Base-by-base conservation (phyloP, 1,140 invertebrate genomes). In the Drosophila triauraria region DNA sequence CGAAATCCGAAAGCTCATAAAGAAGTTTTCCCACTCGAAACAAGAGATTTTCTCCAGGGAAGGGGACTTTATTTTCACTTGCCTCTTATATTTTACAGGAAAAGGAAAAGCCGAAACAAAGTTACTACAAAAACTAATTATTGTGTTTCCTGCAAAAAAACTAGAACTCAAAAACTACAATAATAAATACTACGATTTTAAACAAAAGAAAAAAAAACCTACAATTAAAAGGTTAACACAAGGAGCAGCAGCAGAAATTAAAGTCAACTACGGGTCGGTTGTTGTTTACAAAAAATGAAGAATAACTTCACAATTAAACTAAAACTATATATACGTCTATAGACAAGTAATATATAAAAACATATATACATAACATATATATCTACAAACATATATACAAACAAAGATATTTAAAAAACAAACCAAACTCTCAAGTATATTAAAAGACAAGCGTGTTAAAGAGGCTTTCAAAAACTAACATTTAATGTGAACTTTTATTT, bases 391-490 rank as follows among this genome's bases (percentile, higher is more conserved):
- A 38, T 54, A 54, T 54, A 54, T 23, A 54, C 32, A 54, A 42
- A 5, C 38, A 40, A 40, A 40, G 4, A 40, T 40, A 40, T 40
- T 40, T 40, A 40, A 40, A 38, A 40, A 40, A 4, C 38, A 30
- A 40, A 35, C 10, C 40, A 63, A 48, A 48, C 43, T 50, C 58
- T 61, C 32, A 57, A 75, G 30, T 17, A 48, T 25, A 48, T 4
- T 4, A 46, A 77, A 61, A 78, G 64, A 78, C 59, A 78, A 63
- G 64, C 57, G 50, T 38, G 51, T 78, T 71, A 78, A 78, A 79
- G 76, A 79, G 76, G 76, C 76, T 79, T 86, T 78, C 57, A 81
- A 54, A 54, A 78, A 75, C 57, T 47, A 48, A 62, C 74, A 69
- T 56, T 56, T 35, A 61, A 68, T 54, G 54, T 72, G 50, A 56